These are phyloP conservation scores for Caradrina kadenii DNA, from an alignment of 2,888 invertebrate genomes.

Conservation along the genomic window DNA sequence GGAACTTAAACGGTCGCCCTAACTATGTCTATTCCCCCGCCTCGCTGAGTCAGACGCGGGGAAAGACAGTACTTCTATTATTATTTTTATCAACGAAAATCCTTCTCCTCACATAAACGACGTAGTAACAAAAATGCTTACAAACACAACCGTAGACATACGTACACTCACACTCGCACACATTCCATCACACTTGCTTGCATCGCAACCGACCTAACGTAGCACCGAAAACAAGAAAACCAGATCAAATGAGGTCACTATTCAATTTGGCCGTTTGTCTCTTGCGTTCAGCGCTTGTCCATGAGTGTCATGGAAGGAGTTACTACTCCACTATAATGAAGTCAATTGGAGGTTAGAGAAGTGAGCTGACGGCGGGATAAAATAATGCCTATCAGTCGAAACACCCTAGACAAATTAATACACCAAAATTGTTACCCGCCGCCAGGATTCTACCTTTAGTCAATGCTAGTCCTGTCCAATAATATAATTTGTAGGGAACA, in stretches of 20 bases:
- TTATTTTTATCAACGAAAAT: conserved; percentile 77
- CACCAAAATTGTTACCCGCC: conserved; percentile 65
- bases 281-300: conserved; percentile 54
- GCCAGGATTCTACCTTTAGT: conserved; percentile 52
- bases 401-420: conserved; percentile 65
- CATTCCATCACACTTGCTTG: conserved; percentile 56
- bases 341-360: conserved; percentile 62
- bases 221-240: conserved; percentile 56
- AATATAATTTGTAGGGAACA: conserved; percentile 49
- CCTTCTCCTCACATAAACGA: conserved; percentile 77
- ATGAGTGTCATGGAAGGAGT: conserved; percentile 48
- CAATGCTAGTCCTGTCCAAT: conserved; percentile 41
- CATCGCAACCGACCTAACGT: conserved; percentile 60
- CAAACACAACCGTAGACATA: conserved; percentile 83
- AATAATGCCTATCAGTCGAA: conserved; percentile 68
- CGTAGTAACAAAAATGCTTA: conserved; percentile 82
- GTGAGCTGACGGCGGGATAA: conserved; percentile 71
- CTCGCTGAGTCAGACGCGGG: conserved; percentile 66
- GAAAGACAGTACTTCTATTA: conserved; percentile 74
- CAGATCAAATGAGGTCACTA: conserved; percentile 46
- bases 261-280: conserved; percentile 47
- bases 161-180: conserved; percentile 58
- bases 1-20: conserved; percentile 72
- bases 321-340: conserved; percentile 42
- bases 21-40: conserved; percentile 63